These are phyloP conservation scores for Caenorhabditis remanei DNA, from an alignment of 1,140 invertebrate species.

Conservation along the genomic window DNA sequence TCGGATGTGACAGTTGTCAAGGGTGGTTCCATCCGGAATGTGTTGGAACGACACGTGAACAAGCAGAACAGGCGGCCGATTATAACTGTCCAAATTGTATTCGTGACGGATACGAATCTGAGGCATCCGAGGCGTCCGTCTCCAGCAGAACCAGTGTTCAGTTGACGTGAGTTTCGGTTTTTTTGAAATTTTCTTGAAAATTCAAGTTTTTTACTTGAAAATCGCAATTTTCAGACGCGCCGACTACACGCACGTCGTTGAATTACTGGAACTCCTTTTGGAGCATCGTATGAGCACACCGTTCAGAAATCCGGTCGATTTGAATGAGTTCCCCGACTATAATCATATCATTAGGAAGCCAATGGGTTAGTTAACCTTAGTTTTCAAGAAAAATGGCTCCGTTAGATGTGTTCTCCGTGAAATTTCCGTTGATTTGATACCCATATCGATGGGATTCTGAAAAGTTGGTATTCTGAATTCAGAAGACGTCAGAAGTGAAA, in stretches of 20 bases:
- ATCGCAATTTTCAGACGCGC: constrained; percentile 58
- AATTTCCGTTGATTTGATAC: too few species aligned
- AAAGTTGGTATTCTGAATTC: too few species aligned
- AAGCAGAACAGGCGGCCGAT: constrained; percentile 88
- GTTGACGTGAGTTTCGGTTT: not conserved
- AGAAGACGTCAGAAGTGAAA: too few species aligned
- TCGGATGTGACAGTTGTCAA: constrained; percentile 96
- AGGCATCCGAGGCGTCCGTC: not conserved
- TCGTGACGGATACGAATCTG: constrained; percentile 81
- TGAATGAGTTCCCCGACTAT: constrained; percentile 93
- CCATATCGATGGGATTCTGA: too few species aligned
- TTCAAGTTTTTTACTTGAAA: constrained; percentile 88
- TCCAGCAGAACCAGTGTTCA: not conserved
- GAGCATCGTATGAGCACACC: constrained; percentile 87
- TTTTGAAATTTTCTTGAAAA: not conserved
- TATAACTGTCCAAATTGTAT: constrained; percentile 96
- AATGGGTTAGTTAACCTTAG: constrained; percentile 54
- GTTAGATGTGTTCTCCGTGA: too few species aligned
- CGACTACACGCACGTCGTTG: constrained; percentile 56
- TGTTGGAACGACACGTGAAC: constrained; percentile 86
- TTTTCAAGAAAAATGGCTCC: not conserved
- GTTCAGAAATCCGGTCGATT: constrained; percentile 95
- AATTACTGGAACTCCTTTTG: constrained; percentile 77
- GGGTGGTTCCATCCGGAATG: constrained; percentile 99
- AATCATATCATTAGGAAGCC: constrained; percentile 91